A percentile compares a stretch with the other conserved stretches of the same genome.
Conservation (phyloP, 2,797 vertebrate species). For the Cercopithecus petaurista region DNA sequence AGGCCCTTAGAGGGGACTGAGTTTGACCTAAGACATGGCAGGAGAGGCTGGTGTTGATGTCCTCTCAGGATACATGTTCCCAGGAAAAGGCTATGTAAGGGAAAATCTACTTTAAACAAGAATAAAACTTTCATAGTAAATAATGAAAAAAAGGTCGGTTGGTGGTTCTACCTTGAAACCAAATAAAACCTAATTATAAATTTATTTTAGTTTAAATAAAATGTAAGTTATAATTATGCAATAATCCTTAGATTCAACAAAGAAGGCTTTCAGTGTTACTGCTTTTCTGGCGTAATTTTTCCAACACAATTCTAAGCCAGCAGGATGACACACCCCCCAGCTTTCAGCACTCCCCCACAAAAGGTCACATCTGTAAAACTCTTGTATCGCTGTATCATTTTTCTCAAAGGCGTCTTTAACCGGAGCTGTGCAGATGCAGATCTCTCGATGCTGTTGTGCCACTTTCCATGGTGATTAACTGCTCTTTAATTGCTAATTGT, state of each 20-base stretch:
- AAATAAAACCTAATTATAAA: neutral
- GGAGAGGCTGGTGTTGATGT: neutral
- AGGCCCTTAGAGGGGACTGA: neutral
- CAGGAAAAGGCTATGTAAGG: neutral
- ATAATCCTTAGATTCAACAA: neutral
- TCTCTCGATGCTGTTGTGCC: neutral
- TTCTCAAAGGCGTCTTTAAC: neutral
- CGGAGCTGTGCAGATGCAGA: fast-evolving
- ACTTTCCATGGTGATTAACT: fast-evolving
- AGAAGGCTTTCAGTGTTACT: neutral
- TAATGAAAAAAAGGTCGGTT: neutral
- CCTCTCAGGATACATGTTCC: neutral
- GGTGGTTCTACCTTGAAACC: neutral
- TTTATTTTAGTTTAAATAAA: neutral
- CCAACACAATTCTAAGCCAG: fast-evolving
- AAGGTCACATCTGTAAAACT: neutral
- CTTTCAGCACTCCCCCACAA: neutral
- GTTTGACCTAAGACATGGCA: too few relatives aligned
- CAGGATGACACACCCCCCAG: neutral
- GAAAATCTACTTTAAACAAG: neutral
- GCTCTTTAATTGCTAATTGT: neutral
- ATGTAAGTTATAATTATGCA: neutral
- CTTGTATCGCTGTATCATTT: fast-evolving
- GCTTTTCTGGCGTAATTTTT: neutral
- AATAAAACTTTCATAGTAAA: neutral